Percentiles rank a stretch among this genome's conserved stretches.
Conservation (phyloP, 1,140 invertebrate species). For the Heliconius hewitsoni region DNA sequence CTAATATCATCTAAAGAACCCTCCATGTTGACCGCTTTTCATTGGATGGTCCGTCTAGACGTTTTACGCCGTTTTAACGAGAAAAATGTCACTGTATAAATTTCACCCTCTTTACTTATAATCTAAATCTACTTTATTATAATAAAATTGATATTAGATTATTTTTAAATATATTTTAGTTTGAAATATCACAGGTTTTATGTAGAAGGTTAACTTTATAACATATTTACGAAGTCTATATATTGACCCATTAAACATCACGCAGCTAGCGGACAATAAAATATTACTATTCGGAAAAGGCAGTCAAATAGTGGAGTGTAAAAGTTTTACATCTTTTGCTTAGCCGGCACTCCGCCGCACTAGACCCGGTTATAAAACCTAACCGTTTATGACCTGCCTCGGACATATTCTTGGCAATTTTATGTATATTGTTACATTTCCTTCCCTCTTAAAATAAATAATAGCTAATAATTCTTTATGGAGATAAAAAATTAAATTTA, state of each 20-base stretch:
- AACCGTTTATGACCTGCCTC: conserved; percentile 33
- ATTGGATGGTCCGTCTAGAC: conserved; percentile 31
- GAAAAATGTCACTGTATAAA: conserved; percentile 26
- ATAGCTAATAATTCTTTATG: background rate
- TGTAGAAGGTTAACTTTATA: background rate
- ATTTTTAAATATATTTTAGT: conserved; percentile 2
- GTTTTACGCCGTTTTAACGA: conserved; percentile 32
- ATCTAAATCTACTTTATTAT: background rate
- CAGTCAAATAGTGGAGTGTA: conserved; percentile 31
- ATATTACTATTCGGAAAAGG: conserved; percentile 3
- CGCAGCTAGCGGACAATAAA: conserved; percentile 18
- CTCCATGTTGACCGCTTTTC: conserved; percentile 26
- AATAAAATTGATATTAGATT: conserved; percentile 8
- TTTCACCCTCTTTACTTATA: conserved; percentile 8
- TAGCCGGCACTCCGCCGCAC: conserved; percentile 25
- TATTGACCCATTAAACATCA: conserved; percentile 6
- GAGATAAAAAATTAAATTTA: background rate
- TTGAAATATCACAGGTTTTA: background rate
- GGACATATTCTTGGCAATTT: conserved; percentile 20
- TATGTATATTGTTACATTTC: conserved; percentile 7
- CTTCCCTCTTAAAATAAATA: background rate
- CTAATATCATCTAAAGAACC: conserved; percentile 26
- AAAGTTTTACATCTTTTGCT: conserved; percentile 50
- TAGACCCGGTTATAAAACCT: conserved; percentile 32
- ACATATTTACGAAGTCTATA: conserved; percentile 4